Base-by-base conservation (phyloP, 2,888 invertebrate species). In the Eristalis intricaria region DNA sequence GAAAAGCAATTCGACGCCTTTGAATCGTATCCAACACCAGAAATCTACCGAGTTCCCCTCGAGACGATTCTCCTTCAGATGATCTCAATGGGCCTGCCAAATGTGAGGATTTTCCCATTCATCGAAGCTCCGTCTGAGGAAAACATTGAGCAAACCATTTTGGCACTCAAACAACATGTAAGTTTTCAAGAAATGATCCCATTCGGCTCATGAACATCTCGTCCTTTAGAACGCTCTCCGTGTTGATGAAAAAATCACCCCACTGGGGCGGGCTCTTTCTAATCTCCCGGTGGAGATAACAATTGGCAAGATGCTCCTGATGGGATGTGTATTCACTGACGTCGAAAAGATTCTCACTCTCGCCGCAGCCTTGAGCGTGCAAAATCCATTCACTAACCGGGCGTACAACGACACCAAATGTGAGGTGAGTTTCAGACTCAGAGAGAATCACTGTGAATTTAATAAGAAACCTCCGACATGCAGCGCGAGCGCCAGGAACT, bases 221-320 rank as follows among this genome's bases (percentile, higher is more conserved):
- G 8, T 19, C 19, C 19, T 19, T 19, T 19, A 97, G 96, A 97
- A 96, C 58, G 98, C 98, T 0, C 91, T 99, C 38, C 95, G 95
- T 0, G 94, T 95, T 3, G 95, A 96, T 89, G 97, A 98, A 92
- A 96, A 96, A 90, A 93, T 99, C 38, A 99, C 99, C 0, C 94
- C 96, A 0, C 94, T 99, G 73, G 99, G 99, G 0, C 95, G 96
- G 90, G 96, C 98, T 75, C 93, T 99, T 76, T 95, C 98, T 4
- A 96, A 96, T 91, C 93, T 99, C 22, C 99, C 99, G 0, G 98
- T 99, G 0, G 99, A 99, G 91, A 96, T 99, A 74, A 95, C 96
- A 0, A 95, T 99, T 75, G 99, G 99, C 0, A 99, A 99, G 94
- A 98, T 99, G 95, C 94, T 99, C 50, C 96, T 99, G 26, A 95